Conservation (phyloP, 2,113 vertebrate genomes). For the Dromiciops gliroides region DNA sequence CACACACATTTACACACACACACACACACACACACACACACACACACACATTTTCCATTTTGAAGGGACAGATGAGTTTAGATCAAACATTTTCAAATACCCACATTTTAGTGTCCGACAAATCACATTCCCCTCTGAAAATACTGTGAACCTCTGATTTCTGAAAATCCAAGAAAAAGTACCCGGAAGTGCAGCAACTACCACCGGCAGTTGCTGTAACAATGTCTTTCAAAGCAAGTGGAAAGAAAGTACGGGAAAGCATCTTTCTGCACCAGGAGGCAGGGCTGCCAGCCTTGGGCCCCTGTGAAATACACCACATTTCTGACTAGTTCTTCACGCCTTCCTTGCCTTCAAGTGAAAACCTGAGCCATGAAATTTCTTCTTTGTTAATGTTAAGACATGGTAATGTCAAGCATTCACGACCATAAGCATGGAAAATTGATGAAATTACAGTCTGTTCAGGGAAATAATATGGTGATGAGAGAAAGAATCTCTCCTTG, state of each 20-base stretch:
- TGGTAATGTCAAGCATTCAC: slow-evolving; percentile 89
- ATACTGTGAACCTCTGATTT: not conserved
- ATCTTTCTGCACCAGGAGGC: slow-evolving; percentile 27
- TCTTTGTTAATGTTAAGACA: slow-evolving; percentile 89
- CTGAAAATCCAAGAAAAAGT: not conserved
- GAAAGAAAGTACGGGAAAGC: slow-evolving; percentile 49
- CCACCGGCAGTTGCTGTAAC: too few relatives aligned
- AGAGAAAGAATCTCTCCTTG: slow-evolving; percentile 83
- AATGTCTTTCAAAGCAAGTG: not conserved
- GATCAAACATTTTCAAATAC: not conserved
- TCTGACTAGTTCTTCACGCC: slow-evolving; percentile 80
- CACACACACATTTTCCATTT: not conserved
- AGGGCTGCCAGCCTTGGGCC: slow-evolving; percentile 18
- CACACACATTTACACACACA: not conserved
- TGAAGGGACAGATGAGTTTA: slow-evolving; percentile 9
- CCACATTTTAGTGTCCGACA: not conserved
- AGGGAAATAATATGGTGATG: slow-evolving; percentile 83
- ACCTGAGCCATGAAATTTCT: slow-evolving; percentile 89
- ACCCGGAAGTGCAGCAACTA: not conserved
- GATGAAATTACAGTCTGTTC: slow-evolving; percentile 89
- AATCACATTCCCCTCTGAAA: not conserved
- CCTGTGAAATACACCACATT: slow-evolving; percentile 44
- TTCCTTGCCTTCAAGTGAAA: slow-evolving; percentile 82
- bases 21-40: not conserved
- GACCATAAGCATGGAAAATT: slow-evolving; percentile 88